Base-by-base conservation (phyloP, 2,113 vertebrate genomes). In the Lynx canadensis region DNA sequence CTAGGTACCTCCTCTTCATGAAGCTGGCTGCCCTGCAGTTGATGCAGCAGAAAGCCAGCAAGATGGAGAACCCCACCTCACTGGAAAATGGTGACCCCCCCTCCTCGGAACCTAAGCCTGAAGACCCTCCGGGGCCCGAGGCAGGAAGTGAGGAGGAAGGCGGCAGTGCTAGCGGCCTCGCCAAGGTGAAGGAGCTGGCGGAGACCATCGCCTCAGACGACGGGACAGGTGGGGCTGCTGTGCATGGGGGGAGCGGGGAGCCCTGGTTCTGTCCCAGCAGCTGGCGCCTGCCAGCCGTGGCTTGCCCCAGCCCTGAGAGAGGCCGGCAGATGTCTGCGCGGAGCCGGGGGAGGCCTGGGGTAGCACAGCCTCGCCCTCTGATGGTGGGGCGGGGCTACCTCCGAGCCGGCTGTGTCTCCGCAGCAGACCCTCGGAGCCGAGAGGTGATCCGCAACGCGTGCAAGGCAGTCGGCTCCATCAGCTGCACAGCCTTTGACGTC, bases 1-100 rank as follows among this genome's bases (percentile, higher is more conserved):
- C 81, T 33, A 99, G 99, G 98, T 99, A 99, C 98, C 99, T 99
- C 23, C 99, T 99, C 89, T 99, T 99, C 98, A 99, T 99, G 99
- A 99, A 99, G 98, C 98, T 99, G 99, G 99, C 99, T 1, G 99
- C 99, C 0, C 97, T 99, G 94, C 99, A 99, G 98, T 99, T 99
- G 65, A 99, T 99, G 99, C 99, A 99, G 98, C 99, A 99, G 98
- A 99, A 99, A 97, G 99, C 99, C 90, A 99, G 98, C 98, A 99
- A 99, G 87, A 99, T 99, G 73, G 98, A 98, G 91, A 98, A 86
- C 94, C 94, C 98, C 4, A 94, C 95, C 12, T 89, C 78, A 0
- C 93, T 99, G 95, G 99, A 99, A 93, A 99, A 99, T 0, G 98
- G 99, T 0, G 23, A 85, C 29, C 81, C 93, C 69, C 23, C 98